Percentiles rank a stretch among this genome's conserved stretches.
Evolutionary conservation across 1,140 invertebrate species (phyloP).

Genomic region (Holotrichia oblita): DNA sequence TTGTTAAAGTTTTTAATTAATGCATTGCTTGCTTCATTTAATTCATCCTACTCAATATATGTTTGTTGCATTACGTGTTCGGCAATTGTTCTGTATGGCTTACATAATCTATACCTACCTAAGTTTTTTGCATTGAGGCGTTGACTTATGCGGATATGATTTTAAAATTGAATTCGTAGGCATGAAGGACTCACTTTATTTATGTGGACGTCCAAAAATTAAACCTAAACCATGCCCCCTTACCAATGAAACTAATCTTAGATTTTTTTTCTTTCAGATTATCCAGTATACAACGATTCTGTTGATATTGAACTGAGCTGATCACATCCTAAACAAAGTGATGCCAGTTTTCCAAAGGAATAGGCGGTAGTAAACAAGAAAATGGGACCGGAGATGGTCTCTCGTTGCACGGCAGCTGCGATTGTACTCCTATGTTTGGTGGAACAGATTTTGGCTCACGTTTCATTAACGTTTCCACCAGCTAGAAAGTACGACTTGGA

Average conservation of each 20-base stretch:
- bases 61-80: too few relatives aligned
- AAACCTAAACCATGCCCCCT: background rate
- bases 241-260: background rate
- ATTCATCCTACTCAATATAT: background rate
- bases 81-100: background rate
- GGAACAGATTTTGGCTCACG: constrained; percentile 65
- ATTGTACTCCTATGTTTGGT: background rate
- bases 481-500: constrained; percentile 90
- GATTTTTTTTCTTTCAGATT: background rate
- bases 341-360: constrained; percentile 1
- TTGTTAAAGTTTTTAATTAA: background rate
- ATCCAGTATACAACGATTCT: too few relatives aligned
- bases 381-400: background rate
- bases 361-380: constrained; percentile 6
- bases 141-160: too few relatives aligned
- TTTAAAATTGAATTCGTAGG: too few relatives aligned
- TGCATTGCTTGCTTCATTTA: background rate
- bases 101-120: background rate
- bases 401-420: background rate
- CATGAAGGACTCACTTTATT: too few relatives aligned
- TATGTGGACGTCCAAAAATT: background rate
- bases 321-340: background rate
- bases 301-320: background rate
- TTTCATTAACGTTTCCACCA: constrained; percentile 86
- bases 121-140: too few relatives aligned